phyloP scores from a whole-genome alignment of 2,888 invertebrate genomes.

The Cartodere bifasciata region DNA sequence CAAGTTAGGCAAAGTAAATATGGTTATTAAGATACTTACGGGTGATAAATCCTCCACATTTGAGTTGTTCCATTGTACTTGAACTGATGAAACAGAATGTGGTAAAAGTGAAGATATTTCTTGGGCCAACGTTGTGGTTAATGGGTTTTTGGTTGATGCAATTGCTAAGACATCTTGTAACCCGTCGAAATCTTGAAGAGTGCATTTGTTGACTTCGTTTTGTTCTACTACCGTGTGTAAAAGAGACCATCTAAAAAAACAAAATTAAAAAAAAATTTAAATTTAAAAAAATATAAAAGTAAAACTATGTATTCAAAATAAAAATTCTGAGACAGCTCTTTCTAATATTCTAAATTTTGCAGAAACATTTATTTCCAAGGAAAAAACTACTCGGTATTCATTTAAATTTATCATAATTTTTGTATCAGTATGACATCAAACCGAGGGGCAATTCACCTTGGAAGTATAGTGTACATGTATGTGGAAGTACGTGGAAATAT shows the following conservation, averaged over 20 bases:
- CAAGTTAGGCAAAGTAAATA: neutral
- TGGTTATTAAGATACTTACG: constrained; percentile 36
- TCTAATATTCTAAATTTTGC: no score
- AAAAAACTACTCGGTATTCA: no score
- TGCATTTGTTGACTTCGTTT: constrained; percentile 34
- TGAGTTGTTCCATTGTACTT: constrained; percentile 50
- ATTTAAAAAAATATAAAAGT: no score
- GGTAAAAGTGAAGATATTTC: constrained; percentile 45
- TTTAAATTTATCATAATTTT: no score
- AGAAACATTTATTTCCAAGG: no score
- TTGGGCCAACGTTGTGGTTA: constrained; percentile 32
- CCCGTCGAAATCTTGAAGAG: constrained; percentile 35
- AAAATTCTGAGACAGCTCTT: no score
- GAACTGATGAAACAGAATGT: constrained; percentile 39
- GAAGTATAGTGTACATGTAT: no score
- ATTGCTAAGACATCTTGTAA: constrained; percentile 36
- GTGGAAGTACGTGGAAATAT: no score
- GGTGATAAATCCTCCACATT: constrained; percentile 45
- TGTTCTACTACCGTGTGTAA: constrained; percentile 31
- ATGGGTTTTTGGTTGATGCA: constrained; percentile 30
- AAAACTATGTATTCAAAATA: no score
- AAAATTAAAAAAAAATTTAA: no score
- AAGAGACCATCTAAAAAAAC: constrained; percentile 25
- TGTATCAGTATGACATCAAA: no score
- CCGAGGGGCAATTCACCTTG: no score